These are phyloP conservation scores for Chymomyza amoena DNA, from an alignment of 2,888 invertebrate genomes.

Conservation along the genomic window DNA sequence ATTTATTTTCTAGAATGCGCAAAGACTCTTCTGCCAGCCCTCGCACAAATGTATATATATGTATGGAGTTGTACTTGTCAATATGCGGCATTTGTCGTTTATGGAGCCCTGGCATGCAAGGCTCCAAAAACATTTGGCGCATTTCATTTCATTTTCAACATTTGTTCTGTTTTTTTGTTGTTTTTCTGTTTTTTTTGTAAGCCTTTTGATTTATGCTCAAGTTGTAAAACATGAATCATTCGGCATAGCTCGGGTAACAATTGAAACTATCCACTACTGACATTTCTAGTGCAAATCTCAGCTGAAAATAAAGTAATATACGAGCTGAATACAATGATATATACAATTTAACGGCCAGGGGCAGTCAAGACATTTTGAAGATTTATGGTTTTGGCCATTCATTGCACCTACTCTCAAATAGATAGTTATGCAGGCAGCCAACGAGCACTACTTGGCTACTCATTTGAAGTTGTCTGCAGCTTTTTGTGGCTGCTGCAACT, in stretches of 20 bases:
- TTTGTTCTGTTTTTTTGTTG: not conserved
- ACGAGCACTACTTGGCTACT: not conserved
- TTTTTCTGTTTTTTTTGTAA: slow-evolving; percentile 19
- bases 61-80: not conserved
- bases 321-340: slow-evolving; percentile 1
- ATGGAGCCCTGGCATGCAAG: not conserved
- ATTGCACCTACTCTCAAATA: not conserved
- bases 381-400: slow-evolving; percentile 4
- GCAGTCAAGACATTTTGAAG: slow-evolving; percentile 1
- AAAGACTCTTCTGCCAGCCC: no score
- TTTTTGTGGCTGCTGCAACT: not conserved
- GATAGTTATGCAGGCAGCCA: not conserved
- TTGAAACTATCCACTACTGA: slow-evolving; percentile 30
- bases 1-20: no score
- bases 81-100: slow-evolving; percentile 1
- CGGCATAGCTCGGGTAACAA: slow-evolving; percentile 15
- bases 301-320: slow-evolving; percentile 30
- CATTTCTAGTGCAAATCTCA: slow-evolving; percentile 35
- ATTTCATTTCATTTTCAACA: slow-evolving; percentile 54
- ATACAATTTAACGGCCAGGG: not conserved
- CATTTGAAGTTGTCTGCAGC: not conserved
- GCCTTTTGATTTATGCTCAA: slow-evolving; percentile 58
- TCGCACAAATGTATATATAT: not conserved
- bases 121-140: slow-evolving; percentile 4
- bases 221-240: slow-evolving; percentile 49